Conservation (phyloP, 2,113 vertebrate genomes). For the Columbina picui region DNA sequence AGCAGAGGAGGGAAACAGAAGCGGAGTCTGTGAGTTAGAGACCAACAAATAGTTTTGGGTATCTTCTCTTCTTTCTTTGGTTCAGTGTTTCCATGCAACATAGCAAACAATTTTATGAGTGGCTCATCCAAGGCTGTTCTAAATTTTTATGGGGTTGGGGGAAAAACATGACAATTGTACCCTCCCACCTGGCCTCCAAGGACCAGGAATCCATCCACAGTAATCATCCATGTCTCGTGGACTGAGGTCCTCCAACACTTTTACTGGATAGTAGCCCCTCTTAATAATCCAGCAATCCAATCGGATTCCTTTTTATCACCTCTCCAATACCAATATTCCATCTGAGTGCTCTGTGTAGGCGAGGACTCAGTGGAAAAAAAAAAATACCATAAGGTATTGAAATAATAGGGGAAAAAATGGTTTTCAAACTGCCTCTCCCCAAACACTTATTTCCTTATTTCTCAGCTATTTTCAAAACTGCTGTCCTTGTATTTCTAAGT, state of each 20-base stretch:
- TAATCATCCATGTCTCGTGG: not conserved
- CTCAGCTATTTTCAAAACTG: constrained; percentile 38
- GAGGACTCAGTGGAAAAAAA: not conserved
- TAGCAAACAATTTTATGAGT: not conserved
- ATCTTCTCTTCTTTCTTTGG: not conserved
- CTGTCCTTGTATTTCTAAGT: constrained; percentile 57
- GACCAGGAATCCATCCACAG: constrained; percentile 24
- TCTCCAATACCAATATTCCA: not conserved
- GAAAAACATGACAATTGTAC: not conserved
- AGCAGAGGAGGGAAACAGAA: not conserved
- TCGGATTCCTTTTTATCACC: constrained; percentile 35
- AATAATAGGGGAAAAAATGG: not conserved
- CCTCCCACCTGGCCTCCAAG: constrained; percentile 10
- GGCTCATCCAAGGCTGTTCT: not conserved
- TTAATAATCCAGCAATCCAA: constrained; percentile 38
- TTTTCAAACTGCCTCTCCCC: not conserved
- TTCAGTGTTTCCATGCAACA: not conserved
- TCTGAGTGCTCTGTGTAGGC: not conserved
- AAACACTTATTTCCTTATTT: constrained; percentile 39
- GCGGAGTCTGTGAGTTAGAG: not conserved
- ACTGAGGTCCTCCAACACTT: constrained; percentile 7
- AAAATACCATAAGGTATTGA: not conserved
- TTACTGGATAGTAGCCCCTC: constrained; percentile 12
- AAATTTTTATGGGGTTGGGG: not conserved
- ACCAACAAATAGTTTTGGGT: not conserved